Evolutionary conservation across 2,888 invertebrate genomes (phyloP).

Genomic region (Eristalinus aeneus): DNA sequence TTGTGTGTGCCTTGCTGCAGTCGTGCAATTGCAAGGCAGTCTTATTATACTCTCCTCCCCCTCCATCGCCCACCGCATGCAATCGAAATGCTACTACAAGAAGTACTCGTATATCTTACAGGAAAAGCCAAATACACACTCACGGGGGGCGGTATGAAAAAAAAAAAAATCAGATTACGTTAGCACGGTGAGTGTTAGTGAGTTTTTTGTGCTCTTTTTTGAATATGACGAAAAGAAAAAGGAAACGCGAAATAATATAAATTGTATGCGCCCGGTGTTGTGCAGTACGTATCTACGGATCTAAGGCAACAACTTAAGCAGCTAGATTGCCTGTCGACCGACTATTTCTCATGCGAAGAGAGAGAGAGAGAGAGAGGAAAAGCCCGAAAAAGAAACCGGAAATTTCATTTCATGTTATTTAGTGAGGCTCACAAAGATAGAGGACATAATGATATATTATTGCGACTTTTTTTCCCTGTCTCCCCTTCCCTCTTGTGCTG

Average conservation of each 20-base stretch:
- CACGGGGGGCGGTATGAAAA: not conserved
- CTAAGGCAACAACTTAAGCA: slow-evolving; percentile 40
- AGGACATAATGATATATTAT: slow-evolving; percentile 79
- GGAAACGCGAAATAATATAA: slow-evolving; percentile 46
- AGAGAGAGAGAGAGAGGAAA: slow-evolving; percentile 11
- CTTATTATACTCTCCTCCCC: slow-evolving; percentile 6
- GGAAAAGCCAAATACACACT: not conserved
- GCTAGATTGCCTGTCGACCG: slow-evolving; percentile 40
- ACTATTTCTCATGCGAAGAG: slow-evolving; percentile 42
- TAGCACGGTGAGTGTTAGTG: slow-evolving; percentile 1
- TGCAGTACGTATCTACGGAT: slow-evolving; percentile 36
- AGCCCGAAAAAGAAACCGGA: slow-evolving; percentile 50
- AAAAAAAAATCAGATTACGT: slow-evolving; percentile 28
- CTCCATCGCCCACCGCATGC: not conserved
- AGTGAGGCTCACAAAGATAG: slow-evolving; percentile 73
- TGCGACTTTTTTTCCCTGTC: slow-evolving; percentile 72
- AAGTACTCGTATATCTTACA: not conserved
- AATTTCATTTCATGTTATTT: slow-evolving; percentile 50
- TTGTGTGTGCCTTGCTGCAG: slow-evolving; percentile 3
- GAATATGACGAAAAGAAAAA: slow-evolving; percentile 4
- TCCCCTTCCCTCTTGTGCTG: not conserved
- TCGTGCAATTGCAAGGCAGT: slow-evolving; percentile 16
- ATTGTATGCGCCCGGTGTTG: slow-evolving; percentile 32
- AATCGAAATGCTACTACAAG: slow-evolving; percentile 9
- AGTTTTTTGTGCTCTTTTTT: not conserved